phyloP scores from a whole-genome alignment of 2,888 invertebrate species.

The Drosophila lacicola region DNA sequence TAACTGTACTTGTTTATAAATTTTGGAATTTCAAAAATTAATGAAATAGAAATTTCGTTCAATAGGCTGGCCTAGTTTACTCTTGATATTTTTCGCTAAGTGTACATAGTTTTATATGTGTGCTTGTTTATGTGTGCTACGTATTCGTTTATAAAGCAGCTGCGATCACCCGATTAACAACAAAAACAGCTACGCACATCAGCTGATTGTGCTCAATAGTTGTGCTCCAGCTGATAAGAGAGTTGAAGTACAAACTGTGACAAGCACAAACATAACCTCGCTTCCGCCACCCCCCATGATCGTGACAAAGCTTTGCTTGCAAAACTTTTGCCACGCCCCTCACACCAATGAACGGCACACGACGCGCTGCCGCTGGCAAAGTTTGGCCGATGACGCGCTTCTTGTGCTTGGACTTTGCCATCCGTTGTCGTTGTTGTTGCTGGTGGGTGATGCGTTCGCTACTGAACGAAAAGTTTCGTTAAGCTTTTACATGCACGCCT shows the following conservation, averaged over 20 bases:
- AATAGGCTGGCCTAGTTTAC: no score
- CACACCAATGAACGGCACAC: conserved; percentile 48
- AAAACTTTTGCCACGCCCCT: conserved; percentile 33
- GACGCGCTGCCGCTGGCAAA: conserved; percentile 38
- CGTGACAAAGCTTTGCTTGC: conserved; percentile 30
- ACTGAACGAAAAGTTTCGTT: conserved; percentile 22
- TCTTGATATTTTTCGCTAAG: neutral
- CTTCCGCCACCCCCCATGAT: conserved; percentile 3
- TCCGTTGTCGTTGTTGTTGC: conserved; percentile 9
- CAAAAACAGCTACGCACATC: conserved; percentile 17
- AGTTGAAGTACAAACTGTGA: conserved; percentile 20
- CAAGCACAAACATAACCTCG: conserved; percentile 2
- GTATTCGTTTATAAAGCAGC: conserved; percentile 24
- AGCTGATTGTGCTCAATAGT: conserved; percentile 42
- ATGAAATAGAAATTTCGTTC: neutral
- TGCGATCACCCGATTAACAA: conserved; percentile 56
- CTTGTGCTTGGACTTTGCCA: conserved; percentile 60
- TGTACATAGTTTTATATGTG: conserved; percentile 4
- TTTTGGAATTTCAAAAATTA: neutral
- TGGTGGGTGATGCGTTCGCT: conserved; percentile 39
- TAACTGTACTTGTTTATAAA: no score
- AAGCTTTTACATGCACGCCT: conserved; percentile 22
- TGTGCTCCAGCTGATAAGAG: conserved; percentile 36
- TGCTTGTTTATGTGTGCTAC: conserved; percentile 20
- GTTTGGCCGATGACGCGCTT: conserved; percentile 57